Percentiles rank a stretch among this genome's conserved stretches.
These are phyloP conservation scores for Dromaius novaehollandiae DNA, from an alignment of 2,113 vertebrate species.

Conservation along the genomic window DNA sequence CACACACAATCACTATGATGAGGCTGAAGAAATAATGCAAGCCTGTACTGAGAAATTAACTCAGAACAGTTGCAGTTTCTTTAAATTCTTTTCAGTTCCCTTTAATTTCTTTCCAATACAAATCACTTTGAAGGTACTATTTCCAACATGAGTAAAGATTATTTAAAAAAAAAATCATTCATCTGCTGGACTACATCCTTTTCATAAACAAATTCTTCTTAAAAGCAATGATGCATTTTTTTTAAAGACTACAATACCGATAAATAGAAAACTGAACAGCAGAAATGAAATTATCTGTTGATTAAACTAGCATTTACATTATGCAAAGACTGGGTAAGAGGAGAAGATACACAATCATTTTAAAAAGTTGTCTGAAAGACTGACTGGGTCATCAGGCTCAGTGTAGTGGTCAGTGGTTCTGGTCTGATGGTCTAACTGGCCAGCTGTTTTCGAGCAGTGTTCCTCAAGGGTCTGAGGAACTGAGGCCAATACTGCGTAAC, in stretches of 20 bases:
- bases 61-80: neutral
- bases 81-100: neutral
- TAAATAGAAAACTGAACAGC: no score
- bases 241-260: neutral
- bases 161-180: neutral
- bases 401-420: neutral
- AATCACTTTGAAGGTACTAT: neutral
- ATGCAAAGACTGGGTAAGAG: neutral
- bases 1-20: neutral
- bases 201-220: neutral
- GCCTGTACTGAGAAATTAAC: fast-evolving
- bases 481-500: neutral
- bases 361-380: neutral
- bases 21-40: neutral
- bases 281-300: neutral
- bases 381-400: neutral
- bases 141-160: neutral
- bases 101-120: neutral
- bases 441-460: neutral
- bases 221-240: neutral
- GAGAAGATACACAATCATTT: neutral
- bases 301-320: neutral
- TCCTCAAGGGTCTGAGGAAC: neutral
- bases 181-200: neutral
- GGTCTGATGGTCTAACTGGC: neutral